phyloP scores from a whole-genome alignment of 2,113 vertebrate genomes.

The Alligator sinensis region DNA sequence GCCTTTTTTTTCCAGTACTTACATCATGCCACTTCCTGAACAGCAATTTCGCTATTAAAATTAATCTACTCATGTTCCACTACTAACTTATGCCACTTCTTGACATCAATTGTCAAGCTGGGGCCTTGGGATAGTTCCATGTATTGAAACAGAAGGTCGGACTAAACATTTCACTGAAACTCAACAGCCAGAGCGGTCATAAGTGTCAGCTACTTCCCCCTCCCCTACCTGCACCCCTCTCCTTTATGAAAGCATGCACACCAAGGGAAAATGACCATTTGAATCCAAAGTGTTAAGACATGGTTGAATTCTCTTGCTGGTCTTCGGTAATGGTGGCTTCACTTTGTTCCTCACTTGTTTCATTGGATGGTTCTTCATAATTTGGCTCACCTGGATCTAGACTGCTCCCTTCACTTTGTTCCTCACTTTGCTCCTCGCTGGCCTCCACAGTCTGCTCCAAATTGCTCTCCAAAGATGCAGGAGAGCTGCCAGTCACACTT shows the following conservation, averaged over 20 bases:
- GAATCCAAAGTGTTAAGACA: conserved; percentile 62
- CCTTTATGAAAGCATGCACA: conserved; percentile 73
- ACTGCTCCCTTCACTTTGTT: conserved; percentile 78
- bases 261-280: conserved; percentile 46
- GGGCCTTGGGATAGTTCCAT: conserved; percentile 69
- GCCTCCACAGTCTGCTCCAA: conserved; percentile 71
- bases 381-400: conserved; percentile 63
- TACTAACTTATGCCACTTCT: conserved; percentile 73
- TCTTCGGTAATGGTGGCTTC: conserved; percentile 52
- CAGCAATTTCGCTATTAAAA: conserved; percentile 72
- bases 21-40: conserved; percentile 69
- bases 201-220: conserved; percentile 57
- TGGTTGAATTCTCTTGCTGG: conserved; percentile 51
- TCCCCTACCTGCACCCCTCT: conserved; percentile 72
- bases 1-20: conserved; percentile 67
- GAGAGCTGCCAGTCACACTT: conserved; percentile 69
- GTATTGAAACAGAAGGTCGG: conserved; percentile 67
- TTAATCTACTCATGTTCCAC: conserved; percentile 61
- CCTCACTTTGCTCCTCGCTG: conserved; percentile 74
- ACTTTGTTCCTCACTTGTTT: conserved; percentile 74
- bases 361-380: conserved; percentile 66
- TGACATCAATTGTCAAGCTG: conserved; percentile 53
- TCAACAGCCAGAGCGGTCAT: conserved; percentile 61
- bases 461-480: conserved; percentile 71
- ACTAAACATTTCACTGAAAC: conserved; percentile 70